Base-by-base conservation (phyloP, 2,888 invertebrate species). In the Brachyptera putata region DNA sequence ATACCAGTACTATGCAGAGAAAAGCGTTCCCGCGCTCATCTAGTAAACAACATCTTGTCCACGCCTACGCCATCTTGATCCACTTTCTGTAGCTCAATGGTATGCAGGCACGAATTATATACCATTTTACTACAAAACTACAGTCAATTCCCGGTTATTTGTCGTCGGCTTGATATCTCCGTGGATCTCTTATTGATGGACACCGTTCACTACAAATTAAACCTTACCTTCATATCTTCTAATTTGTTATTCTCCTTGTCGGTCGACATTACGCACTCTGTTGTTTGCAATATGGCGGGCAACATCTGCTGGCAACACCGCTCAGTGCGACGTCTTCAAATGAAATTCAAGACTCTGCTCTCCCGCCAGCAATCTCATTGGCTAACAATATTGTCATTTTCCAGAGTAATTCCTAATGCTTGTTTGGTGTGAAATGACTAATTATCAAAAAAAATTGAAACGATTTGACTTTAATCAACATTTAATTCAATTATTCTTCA, bases 221-320 rank as follows among this genome's bases (percentile, higher is more conserved):
- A 49, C 9, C 69, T 69, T 70, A 75, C 75, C 73, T 75, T 74
- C 61, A 71, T 67, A 60, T 71, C 69, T 58, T 69, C 69, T 69
- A 70, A 72, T 73, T 75, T 75, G 61, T 71, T 68, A 67, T 73
- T 74, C 73, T 75, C 75, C 67, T 73, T 73, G 69, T 75, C 75
- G 66, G 72, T 73, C 67, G 76, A 75, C 76, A 76, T 76, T 70
- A 37, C 18, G 14, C 41, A 34, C 18, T 3, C 41, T 56, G 46
- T 37, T 36, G 50, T 60, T 62, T 58, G 58, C 59, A 62, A 46
- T 55, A 61, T 58, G 59, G 62, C 62, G 60, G 60, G 60, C n/a
- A n/a, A n/a, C 46, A 62, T 57, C 49, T 57, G 58, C 61, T 64
- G 62, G 61, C 64, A 59, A n/a, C n/a, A n/a, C n/a, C n/a, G n/a